These are phyloP conservation scores for Mizuhopecten yessoensis DNA, from an alignment of 1,140 invertebrate species.

Conservation along the genomic window DNA sequence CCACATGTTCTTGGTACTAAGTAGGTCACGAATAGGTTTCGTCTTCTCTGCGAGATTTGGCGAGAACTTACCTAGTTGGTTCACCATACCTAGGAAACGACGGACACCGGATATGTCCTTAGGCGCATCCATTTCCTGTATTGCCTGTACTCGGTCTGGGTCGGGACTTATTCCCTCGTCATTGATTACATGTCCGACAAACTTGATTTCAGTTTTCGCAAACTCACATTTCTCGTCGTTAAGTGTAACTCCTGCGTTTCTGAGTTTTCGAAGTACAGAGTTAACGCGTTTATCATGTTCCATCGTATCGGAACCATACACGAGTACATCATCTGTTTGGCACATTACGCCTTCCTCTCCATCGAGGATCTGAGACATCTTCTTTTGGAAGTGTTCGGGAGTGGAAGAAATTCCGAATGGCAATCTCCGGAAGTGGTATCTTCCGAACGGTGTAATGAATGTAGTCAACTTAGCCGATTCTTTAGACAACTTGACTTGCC, in stretches of 20 bases:
- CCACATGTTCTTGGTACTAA: constrained; percentile 45
- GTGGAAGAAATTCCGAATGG: constrained; percentile 58
- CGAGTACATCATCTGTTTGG: constrained; percentile 66
- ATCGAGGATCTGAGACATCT: constrained; percentile 59
- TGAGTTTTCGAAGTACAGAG: constrained; percentile 65
- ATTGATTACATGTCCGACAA: constrained; percentile 81
- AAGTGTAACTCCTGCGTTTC: constrained; percentile 71
- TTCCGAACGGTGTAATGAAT: constrained; percentile 57
- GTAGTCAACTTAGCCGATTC: constrained; percentile 44
- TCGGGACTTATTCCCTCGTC: constrained; percentile 62
- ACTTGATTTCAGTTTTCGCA: constrained; percentile 72
- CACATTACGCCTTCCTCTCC: constrained; percentile 55
- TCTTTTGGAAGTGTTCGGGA: constrained; percentile 53
- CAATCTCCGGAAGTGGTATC: constrained; percentile 52
- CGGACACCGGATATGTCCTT: constrained; percentile 54
- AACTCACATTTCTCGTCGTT: constrained; percentile 81
- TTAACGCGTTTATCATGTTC: constrained; percentile 68
- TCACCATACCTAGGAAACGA: constrained; percentile 77
- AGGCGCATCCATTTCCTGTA: constrained; percentile 54
- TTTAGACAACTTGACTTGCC: constrained; percentile 48
- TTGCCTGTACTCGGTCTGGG: constrained; percentile 57
- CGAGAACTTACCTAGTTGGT: constrained; percentile 78
- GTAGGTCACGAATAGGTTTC: constrained; percentile 54
- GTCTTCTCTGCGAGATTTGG: constrained; percentile 48
- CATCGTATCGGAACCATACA: constrained; percentile 65